Evolutionary conservation across 2,888 invertebrate species (phyloP), one percentile per base, ranked within the genome.

Genomic region (Leptogaster cylindrica): DNA sequence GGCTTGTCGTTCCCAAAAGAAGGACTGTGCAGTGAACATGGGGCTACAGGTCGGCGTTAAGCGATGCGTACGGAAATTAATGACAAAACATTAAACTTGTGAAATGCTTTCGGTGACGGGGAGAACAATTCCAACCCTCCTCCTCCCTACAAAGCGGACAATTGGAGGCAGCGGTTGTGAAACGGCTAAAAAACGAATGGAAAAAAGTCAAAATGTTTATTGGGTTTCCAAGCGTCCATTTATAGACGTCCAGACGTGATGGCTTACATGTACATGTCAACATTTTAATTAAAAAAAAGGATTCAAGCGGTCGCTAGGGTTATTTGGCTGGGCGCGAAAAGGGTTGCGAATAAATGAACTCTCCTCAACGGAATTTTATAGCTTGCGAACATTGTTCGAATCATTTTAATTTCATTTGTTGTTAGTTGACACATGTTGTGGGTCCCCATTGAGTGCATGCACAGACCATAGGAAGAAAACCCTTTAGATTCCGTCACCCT

Each of bases 271-370:
- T 70, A 77, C 79, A 80, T 79, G 79, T 81, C 81, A 80, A 80
- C 81, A 79, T 81, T 80, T 80, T 80, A 80, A 80, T 80, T 80
- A 80, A 80, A 80, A 55, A 79, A 80, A 79, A 79, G 50, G 65
- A 51, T 18, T 25, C 36, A 39, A 51, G 27, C 58, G 33, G n/a
- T n/a, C n/a, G n/a, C n/a, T n/a, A n/a, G n/a, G n/a, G n/a, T n/a
- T n/a, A n/a, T 52, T 52, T 46, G 25, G 31, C 12, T 28, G 18
- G 20, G 48, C 39, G 23, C 55, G n/a, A n/a, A 55, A 65, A 69
- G 67, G 69, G 69, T 65, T 69, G 67, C 65, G 67, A 67, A 69
- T 69, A 69, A 69, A 67, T 69, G 67, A 69, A 69, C 65, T 67
- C 50, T 20, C 16, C 18, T 48, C 63, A 61, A 33, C 20, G 61